Evolutionary conservation across 35 echinoderm and acorn worm species (phyloP).

Genomic region (Heliocidaris erythrogramma): DNA sequence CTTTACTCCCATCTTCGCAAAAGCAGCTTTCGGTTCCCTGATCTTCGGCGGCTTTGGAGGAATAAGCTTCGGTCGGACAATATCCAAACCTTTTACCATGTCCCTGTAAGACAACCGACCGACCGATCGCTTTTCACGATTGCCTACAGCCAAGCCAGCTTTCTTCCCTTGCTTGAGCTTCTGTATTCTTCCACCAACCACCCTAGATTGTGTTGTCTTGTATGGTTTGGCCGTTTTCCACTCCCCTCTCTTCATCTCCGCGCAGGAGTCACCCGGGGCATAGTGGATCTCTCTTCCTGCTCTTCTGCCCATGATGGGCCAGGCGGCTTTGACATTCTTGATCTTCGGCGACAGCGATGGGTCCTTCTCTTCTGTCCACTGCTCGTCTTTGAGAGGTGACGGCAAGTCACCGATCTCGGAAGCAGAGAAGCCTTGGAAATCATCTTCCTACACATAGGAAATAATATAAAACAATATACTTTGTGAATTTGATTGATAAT

Average conservation of each 20-base stretch:
- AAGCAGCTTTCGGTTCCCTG: not conserved
- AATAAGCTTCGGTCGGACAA: constrained; percentile 37
- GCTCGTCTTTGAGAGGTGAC: constrained; percentile 29
- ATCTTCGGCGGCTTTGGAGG: not conserved
- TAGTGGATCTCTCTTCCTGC: not conserved
- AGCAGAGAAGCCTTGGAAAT: constrained; percentile 74
- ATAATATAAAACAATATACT: not conserved
- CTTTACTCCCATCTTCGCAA: not conserved
- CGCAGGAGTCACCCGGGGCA: constrained; percentile 28
- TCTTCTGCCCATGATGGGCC: constrained; percentile 15
- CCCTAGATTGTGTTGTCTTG: constrained; percentile 34
- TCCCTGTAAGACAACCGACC: constrained; percentile 43
- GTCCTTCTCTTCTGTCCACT: not conserved
- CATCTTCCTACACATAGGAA: constrained; percentile 68
- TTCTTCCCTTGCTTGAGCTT: constrained; percentile 27
- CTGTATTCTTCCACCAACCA: constrained; percentile 19
- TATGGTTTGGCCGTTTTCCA: constrained; percentile 48
- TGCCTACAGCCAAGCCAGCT: not conserved
- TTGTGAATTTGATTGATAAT: not conserved
- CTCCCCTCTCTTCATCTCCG: constrained; percentile 62
- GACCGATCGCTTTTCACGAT: not conserved
- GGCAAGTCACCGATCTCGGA: constrained; percentile 51
- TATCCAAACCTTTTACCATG: constrained; percentile 41
- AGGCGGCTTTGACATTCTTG: not conserved
- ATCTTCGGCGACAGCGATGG: not conserved